Evolutionary conservation across 2,113 vertebrate species (phyloP).

Genomic region (Pollimyrus isidori): DNA sequence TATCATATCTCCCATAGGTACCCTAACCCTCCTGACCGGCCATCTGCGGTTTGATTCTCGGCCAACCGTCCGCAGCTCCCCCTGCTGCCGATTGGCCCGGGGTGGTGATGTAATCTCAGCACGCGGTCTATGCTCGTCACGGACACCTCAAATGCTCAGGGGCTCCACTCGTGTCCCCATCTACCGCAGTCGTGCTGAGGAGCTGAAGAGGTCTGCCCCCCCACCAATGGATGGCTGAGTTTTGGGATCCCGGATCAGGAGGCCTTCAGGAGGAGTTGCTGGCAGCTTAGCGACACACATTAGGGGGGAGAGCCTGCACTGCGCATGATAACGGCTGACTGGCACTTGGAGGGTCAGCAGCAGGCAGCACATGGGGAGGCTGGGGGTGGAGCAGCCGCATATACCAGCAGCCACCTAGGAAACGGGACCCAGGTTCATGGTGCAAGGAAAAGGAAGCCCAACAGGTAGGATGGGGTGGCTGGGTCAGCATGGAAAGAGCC

Average conservation of each 20-base stretch:
- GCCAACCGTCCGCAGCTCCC: neutral
- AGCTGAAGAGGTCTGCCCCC: neutral
- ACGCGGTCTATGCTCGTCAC: neutral
- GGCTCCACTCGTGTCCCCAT: neutral
- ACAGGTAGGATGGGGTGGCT: neutral
- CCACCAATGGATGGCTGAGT: neutral
- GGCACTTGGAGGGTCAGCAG: slow-evolving; percentile 2
- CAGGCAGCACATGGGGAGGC: neutral
- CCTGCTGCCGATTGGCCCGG: neutral
- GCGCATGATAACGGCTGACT: slow-evolving; percentile 9
- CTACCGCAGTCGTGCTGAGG: neutral
- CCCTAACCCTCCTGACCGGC: neutral
- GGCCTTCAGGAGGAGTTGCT: neutral
- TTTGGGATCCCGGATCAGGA: neutral
- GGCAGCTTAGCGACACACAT: neutral
- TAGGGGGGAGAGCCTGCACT: neutral
- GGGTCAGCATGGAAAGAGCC: too few species aligned
- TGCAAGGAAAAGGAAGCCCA: neutral
- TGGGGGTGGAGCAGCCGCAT: neutral
- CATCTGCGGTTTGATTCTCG: neutral
- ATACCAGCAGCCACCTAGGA: neutral
- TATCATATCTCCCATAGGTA: neutral
- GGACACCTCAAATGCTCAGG: slow-evolving; percentile 5
- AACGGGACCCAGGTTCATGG: neutral
- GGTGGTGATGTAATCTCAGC: neutral